Conservation (phyloP, 2,888 invertebrate genomes). For the Cephus runcator region DNA sequence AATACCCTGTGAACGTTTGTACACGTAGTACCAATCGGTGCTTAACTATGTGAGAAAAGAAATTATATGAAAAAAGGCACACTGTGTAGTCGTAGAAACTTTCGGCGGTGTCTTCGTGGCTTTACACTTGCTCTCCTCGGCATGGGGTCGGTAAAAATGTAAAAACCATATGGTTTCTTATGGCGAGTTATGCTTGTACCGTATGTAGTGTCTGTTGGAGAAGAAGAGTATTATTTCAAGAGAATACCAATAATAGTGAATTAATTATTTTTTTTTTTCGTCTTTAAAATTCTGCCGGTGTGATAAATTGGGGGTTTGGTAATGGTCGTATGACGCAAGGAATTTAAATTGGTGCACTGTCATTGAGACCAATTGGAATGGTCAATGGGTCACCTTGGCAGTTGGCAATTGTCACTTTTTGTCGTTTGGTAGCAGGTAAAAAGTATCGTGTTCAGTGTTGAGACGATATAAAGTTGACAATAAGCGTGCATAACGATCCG, state of each 20-base stretch:
- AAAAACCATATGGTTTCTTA: conserved; percentile 34
- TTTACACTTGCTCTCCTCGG: conserved; percentile 52
- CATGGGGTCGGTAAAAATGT: conserved; percentile 57
- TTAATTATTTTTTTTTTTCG: background rate
- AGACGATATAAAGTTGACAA: conserved; percentile 17
- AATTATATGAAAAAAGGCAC: background rate
- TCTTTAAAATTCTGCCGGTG: background rate
- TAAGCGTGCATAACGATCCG: conserved; percentile 28
- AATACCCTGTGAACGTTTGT: background rate
- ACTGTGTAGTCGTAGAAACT: background rate
- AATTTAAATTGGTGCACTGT: background rate
- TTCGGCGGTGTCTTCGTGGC: conserved; percentile 1
- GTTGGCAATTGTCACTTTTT: background rate
- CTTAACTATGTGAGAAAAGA: background rate
- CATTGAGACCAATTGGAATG: background rate
- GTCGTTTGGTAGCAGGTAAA: background rate
- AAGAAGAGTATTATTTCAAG: background rate
- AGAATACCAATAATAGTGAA: background rate
- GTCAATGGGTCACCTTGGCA: background rate
- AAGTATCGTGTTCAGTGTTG: background rate
- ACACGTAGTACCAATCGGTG: background rate
- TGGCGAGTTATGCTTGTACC: background rate
- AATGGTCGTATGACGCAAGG: background rate
- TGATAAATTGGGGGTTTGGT: background rate
- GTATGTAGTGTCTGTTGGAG: background rate